Evolutionary conservation across 2,797 vertebrate species (phyloP).

Genomic region (Lepilemur ruficaudatus): DNA sequence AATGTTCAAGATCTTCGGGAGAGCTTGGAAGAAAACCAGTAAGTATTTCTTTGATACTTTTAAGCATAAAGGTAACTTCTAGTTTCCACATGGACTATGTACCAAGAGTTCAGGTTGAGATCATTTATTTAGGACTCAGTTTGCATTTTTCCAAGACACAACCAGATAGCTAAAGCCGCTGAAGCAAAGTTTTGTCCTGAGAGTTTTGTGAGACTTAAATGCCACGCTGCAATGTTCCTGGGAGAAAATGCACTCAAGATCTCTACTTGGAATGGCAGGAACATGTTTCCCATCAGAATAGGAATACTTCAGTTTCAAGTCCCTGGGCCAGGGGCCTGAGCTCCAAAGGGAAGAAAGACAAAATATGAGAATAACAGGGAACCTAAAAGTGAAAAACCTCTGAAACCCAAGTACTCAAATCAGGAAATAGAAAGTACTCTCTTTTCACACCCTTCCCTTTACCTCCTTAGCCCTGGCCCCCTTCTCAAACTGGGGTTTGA

Average conservation of each 20-base stretch:
- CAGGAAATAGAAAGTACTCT: neutral
- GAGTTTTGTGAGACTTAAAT: neutral
- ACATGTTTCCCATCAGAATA: neutral
- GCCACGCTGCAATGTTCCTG: neutral
- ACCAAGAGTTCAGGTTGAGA: neutral
- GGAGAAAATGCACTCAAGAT: neutral
- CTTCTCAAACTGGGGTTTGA: neutral
- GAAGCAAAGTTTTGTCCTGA: neutral
- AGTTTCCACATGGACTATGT: neutral
- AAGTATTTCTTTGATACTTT: constrained; percentile 42
- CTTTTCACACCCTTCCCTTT: neutral
- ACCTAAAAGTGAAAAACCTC: neutral
- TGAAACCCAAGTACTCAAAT: neutral
- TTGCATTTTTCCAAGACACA: constrained; percentile 10
- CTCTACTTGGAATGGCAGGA: neutral
- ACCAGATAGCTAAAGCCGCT: neutral
- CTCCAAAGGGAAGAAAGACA: neutral
- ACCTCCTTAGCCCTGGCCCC: too few species aligned
- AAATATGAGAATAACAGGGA: neutral
- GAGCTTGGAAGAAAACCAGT: neutral
- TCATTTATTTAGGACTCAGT: constrained; percentile 34
- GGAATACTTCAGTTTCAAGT: neutral
- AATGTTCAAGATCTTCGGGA: neutral
- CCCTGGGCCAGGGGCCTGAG: neutral
- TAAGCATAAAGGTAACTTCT: constrained; percentile 24